Percentiles rank a stretch among this genome's conserved stretches.
Conservation (phyloP, 1,140 invertebrate species). For the Solenopsis invicta region DNA sequence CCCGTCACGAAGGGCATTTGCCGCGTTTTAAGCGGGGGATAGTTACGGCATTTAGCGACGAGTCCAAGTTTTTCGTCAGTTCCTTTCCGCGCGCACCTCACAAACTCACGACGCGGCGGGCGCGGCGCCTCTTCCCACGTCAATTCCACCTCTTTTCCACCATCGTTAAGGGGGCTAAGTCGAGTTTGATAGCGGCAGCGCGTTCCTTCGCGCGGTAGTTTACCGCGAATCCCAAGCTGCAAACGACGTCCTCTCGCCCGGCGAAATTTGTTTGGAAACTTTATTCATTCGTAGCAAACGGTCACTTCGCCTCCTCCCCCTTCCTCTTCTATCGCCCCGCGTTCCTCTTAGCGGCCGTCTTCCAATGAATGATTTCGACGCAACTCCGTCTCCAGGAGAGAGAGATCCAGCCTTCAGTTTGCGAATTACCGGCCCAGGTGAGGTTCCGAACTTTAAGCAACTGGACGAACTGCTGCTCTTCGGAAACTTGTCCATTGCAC, state of each 20-base stretch:
- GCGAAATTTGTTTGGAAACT: slow-evolving; percentile 62
- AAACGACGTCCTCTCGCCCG: slow-evolving; percentile 39
- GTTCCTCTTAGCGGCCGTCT: neutral
- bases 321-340: too few relatives aligned
- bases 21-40: slow-evolving; percentile 53
- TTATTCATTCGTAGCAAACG: slow-evolving; percentile 59
- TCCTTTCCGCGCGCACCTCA: slow-evolving; percentile 31
- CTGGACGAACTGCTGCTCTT: slow-evolving; percentile 30
- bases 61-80: slow-evolving; percentile 41
- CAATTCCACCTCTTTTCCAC: neutral
- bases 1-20: slow-evolving; percentile 49
- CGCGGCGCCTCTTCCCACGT: neutral
- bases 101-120: slow-evolving; percentile 9
- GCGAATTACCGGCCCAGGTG: slow-evolving; percentile 49
- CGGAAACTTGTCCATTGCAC: slow-evolving; percentile 37
- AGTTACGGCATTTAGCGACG: slow-evolving; percentile 58
- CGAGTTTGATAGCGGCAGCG: slow-evolving; percentile 43
- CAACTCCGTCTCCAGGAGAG: slow-evolving; percentile 19
- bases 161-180: slow-evolving; percentile 27
- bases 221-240: slow-evolving; percentile 46
- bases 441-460: slow-evolving; percentile 40
- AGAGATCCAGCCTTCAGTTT: slow-evolving; percentile 15
- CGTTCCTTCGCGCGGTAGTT: slow-evolving; percentile 32
- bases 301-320: slow-evolving; percentile 5
- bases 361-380: slow-evolving; percentile 55